These are phyloP conservation scores for Ditylenchus weischeri DNA, from an alignment of 2,888 invertebrate genomes.

Conservation along the genomic window DNA sequence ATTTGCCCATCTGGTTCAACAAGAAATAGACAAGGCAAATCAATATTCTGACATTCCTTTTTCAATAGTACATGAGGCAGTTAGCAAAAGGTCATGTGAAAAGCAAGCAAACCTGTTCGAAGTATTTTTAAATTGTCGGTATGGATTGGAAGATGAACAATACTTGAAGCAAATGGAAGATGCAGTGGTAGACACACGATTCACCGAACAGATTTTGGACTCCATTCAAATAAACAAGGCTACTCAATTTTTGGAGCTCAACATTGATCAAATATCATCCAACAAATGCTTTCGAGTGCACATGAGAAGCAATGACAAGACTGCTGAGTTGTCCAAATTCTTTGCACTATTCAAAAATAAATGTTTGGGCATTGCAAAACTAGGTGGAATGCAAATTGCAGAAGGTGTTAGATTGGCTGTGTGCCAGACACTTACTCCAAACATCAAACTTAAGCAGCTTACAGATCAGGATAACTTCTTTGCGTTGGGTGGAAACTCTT, in stretches of 20 bases:
- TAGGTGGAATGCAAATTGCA: constrained; percentile 4
- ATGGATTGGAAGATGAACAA: constrained; percentile 42
- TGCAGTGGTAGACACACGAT: not conserved
- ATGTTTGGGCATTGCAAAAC: not conserved
- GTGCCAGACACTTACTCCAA: constrained; percentile 5
- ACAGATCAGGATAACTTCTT: constrained; percentile 36
- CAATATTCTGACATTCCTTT: constrained; percentile 18
- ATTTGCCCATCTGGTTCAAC: constrained; percentile 7
- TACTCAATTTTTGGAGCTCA: constrained; percentile 39
- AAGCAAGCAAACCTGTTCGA: constrained; percentile 27
- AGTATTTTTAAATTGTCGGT: constrained; percentile 49
- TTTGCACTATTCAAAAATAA: not conserved
- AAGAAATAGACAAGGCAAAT: not conserved
- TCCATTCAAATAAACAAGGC: not conserved
- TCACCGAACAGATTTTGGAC: not conserved
- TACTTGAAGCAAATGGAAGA: constrained; percentile 16
- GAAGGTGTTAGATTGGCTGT: not conserved
- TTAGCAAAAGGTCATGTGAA: not conserved
- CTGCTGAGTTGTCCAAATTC: not conserved
- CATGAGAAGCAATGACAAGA: not conserved
- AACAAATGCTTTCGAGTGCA: too few species aligned
- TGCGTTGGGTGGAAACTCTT: constrained; percentile 44
- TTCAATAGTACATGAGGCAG: constrained; percentile 12
- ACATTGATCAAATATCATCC: constrained; percentile 29
- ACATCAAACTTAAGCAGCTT: not conserved